A percentile compares a stretch with the other conserved stretches of the same genome.
These are phyloP conservation scores for Centropus unirufus DNA, from an alignment of 2,113 vertebrate genomes.

Conservation along the genomic window DNA sequence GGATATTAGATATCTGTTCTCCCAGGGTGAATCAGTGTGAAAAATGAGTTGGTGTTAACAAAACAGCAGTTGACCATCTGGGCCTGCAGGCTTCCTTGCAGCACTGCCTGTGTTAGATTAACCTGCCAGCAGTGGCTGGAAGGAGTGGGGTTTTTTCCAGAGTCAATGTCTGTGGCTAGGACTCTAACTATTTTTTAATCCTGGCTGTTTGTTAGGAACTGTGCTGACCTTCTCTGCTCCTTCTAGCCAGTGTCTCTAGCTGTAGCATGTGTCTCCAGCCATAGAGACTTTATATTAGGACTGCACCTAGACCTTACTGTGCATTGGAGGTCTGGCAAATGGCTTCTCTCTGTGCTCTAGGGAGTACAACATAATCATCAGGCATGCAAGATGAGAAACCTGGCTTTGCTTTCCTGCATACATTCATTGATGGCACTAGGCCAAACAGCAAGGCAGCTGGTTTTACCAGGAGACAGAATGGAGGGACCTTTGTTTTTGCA, in stretches of 20 bases:
- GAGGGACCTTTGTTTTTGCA: not conserved
- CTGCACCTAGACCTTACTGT: not conserved
- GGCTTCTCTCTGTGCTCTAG: not conserved
- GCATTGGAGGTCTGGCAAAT: fast-evolving
- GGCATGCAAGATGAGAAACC: not conserved
- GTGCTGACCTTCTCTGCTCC: not conserved
- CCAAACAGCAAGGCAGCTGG: not conserved
- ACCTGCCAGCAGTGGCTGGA: not conserved
- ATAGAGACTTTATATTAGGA: not conserved
- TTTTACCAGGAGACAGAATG: not conserved
- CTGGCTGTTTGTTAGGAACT: not conserved
- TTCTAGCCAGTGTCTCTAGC: not conserved
- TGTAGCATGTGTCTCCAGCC: not conserved
- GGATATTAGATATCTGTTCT: not conserved
- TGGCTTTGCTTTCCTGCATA: not conserved
- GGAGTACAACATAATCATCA: not conserved
- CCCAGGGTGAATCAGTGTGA: not conserved
- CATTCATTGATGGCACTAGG: not conserved
- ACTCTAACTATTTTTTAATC: not conserved
- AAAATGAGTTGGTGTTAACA: not conserved
- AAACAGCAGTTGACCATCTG: not conserved
- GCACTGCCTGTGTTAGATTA: not conserved
- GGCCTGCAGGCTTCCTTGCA: not conserved
- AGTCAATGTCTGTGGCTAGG: not conserved
- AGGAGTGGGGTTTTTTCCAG: not conserved